These are phyloP conservation scores for Gavialis gangeticus DNA, from an alignment of 2,113 vertebrate genomes.

Conservation along the genomic window DNA sequence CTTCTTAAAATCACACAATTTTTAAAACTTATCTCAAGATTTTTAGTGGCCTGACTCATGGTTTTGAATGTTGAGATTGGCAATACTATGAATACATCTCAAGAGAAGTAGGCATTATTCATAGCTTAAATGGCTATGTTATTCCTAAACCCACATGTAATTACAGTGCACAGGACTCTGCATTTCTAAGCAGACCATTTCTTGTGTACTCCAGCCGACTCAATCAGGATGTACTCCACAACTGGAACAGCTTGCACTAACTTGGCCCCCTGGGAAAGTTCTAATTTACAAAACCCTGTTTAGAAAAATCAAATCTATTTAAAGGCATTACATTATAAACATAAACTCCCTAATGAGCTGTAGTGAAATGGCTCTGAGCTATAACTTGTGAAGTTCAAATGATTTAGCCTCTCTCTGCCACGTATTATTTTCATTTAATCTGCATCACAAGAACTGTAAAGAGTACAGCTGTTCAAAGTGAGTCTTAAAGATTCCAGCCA, in stretches of 20 bases:
- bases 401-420: constrained; percentile 75
- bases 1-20: neutral
- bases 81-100: neutral
- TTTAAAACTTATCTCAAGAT: neutral
- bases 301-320: constrained; percentile 82
- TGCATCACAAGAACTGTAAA: constrained; percentile 77
- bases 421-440: constrained; percentile 80
- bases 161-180: constrained; percentile 10
- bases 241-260: constrained; percentile 72
- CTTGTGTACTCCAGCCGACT: constrained; percentile 57
- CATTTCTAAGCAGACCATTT: constrained; percentile 26
- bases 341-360: constrained; percentile 84
- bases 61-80: neutral
- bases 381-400: constrained; percentile 79
- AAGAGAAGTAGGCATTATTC: constrained; percentile 15
- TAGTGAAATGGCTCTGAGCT: constrained; percentile 80
- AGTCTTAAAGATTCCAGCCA: constrained; percentile 67
- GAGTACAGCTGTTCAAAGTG: constrained; percentile 78
- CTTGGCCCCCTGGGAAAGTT: constrained; percentile 78
- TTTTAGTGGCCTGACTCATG: accelerated
- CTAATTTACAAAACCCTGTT: constrained; percentile 82
- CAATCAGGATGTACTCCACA: constrained; percentile 68
- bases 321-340: constrained; percentile 83
- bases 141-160: constrained; percentile 47
- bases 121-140: constrained; percentile 27